Conservation (phyloP, 2,888 invertebrate genomes). For the Podabrus alpinus region DNA sequence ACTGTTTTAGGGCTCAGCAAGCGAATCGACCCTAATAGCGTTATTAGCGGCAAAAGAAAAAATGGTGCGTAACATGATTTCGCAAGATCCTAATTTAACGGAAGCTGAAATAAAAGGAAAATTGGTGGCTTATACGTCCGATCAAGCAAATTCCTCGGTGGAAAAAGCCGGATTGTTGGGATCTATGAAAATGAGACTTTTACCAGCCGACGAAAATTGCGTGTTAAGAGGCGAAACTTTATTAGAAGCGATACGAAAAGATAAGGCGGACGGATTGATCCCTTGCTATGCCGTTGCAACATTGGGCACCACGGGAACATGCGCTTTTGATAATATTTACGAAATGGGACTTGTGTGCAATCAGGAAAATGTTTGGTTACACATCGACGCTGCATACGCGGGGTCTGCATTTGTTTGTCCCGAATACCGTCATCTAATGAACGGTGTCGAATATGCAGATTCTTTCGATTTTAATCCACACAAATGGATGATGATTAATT, state of each 20-base stretch:
- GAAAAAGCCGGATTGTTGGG: constrained; percentile 84
- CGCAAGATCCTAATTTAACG: constrained; percentile 63
- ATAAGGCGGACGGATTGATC: constrained; percentile 76
- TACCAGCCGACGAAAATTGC: constrained; percentile 71
- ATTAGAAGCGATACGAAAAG: constrained; percentile 72
- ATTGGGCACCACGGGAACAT: constrained; percentile 73
- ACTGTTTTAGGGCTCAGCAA: constrained; percentile 77
- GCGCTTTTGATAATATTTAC: constrained; percentile 85
- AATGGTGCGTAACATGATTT: constrained; percentile 63
- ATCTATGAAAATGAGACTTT: constrained; percentile 74
- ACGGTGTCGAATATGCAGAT: constrained; percentile 79
- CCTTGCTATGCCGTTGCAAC: constrained; percentile 84
- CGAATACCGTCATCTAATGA: constrained; percentile 81
- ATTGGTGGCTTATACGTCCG: constrained; percentile 81
- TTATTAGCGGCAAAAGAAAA: constrained; percentile 78
- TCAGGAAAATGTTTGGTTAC: constrained; percentile 81
- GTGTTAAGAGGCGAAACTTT: constrained; percentile 71
- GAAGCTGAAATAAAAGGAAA: constrained; percentile 69
- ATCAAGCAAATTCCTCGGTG: constrained; percentile 88
- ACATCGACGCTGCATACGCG: constrained; percentile 96
- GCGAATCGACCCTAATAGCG: constrained; percentile 85
- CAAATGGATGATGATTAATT: constrained; percentile 94
- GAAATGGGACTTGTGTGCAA: constrained; percentile 85
- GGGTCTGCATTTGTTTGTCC: constrained; percentile 90
- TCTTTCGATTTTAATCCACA: constrained; percentile 95